These are phyloP conservation scores for Rhopilema esculentum DNA, from an alignment of 30 jellyfish, hydroid and myxozoan species.

Conservation along the genomic window DNA sequence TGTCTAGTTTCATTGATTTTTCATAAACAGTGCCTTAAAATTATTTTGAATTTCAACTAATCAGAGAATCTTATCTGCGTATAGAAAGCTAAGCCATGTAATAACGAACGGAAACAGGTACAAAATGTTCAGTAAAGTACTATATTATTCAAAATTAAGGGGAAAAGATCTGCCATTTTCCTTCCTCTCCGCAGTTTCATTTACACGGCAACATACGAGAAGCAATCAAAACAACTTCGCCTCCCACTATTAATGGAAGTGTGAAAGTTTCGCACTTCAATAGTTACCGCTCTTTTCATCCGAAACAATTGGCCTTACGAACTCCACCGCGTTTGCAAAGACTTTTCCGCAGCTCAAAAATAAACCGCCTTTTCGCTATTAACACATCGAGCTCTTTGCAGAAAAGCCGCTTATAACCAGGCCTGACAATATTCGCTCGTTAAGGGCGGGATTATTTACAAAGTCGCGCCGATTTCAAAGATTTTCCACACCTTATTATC, in stretches of 20 bases:
- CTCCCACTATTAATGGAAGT: constrained; percentile 35
- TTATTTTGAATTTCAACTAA: no score
- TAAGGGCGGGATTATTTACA: constrained; percentile 9
- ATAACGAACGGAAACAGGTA: background rate
- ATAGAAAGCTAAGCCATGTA: no score
- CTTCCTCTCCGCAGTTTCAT: background rate
- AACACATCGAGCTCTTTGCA: constrained; percentile 52
- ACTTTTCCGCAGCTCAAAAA: constrained; percentile 23
- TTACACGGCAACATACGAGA: background rate
- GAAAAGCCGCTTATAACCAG: background rate
- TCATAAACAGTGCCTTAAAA: no score
- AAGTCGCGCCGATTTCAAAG: constrained; percentile 52
- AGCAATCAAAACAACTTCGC: background rate
- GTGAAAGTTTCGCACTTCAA: constrained; percentile 23
- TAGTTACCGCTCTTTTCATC: constrained; percentile 20
- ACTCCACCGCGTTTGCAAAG: background rate
- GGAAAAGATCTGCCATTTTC: background rate
- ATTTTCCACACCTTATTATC: constrained; percentile 10
- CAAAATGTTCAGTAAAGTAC: background rate
- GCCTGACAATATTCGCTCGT: constrained; percentile 14
- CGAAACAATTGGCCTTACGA: background rate
- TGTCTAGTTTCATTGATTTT: no score
- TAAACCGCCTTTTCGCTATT: constrained; percentile 42
- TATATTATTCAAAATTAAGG: background rate
- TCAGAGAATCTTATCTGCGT: no score